phyloP scores from a whole-genome alignment of 2,113 vertebrate genomes.

The Morone chrysops region DNA sequence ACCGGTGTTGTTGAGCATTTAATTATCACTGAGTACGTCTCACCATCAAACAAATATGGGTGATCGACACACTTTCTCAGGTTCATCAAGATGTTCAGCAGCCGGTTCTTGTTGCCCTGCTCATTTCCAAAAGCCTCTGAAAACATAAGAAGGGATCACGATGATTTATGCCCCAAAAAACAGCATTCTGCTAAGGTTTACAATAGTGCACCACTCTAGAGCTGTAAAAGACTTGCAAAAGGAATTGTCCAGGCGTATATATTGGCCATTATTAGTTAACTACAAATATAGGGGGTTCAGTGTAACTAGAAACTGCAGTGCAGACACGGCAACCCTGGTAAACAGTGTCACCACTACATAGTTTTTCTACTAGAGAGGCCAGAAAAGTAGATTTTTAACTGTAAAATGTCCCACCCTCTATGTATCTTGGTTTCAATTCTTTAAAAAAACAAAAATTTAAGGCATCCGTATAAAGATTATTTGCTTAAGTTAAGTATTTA shows the following conservation, averaged over 20 bases:
- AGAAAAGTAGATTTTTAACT: not conserved
- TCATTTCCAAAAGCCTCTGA: constrained; percentile 91
- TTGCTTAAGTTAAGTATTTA: not conserved
- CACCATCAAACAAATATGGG: constrained; percentile 93
- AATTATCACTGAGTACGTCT: constrained; percentile 45
- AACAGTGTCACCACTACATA: not conserved
- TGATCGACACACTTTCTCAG: constrained; percentile 94
- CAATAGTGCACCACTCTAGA: not conserved
- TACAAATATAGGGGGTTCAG: not conserved
- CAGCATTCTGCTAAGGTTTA: not conserved
- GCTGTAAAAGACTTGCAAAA: not conserved
- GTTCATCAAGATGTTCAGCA: constrained; percentile 92
- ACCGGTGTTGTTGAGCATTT: no score
- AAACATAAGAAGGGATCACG: constrained; percentile 7
- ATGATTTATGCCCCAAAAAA: not conserved
- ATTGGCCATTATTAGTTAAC: no score
- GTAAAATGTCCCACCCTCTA: no score
- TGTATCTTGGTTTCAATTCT: no score
- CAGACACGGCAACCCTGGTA: no score
- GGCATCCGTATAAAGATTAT: not conserved
- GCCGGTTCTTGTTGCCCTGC: constrained; percentile 84
- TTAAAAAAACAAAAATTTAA: not conserved
- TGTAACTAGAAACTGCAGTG: no score
- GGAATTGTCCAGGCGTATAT: not conserved
- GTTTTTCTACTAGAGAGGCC: not conserved